These are phyloP conservation scores for Coenonympha arcania DNA, from an alignment of 2,888 invertebrate genomes.

Conservation along the genomic window DNA sequence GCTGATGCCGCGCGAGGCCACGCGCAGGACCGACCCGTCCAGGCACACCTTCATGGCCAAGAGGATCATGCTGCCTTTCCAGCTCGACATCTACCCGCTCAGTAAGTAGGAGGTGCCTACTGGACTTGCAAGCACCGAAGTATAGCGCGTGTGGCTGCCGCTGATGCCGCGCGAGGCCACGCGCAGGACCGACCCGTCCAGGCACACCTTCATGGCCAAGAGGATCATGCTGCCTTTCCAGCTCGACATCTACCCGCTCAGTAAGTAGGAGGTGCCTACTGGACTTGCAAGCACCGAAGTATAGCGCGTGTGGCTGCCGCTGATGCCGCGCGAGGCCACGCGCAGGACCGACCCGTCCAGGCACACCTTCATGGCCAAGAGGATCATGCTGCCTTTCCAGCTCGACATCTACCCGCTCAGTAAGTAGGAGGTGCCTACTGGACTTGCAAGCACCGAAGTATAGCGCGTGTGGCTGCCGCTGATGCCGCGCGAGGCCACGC, in stretches of 20 bases:
- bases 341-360: slow-evolving; percentile 77
- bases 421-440: slow-evolving; percentile 51
- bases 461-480: slow-evolving; percentile 97
- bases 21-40: slow-evolving; percentile 75
- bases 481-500: slow-evolving; percentile 80
- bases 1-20: slow-evolving; percentile 83
- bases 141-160: slow-evolving; percentile 97
- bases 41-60: slow-evolving; percentile 98
- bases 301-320: slow-evolving; percentile 97
- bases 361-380: slow-evolving; percentile 97
- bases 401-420: slow-evolving; percentile 95
- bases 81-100: slow-evolving; percentile 94
- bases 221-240: slow-evolving; percentile 99
- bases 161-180: slow-evolving; percentile 83
- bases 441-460: too few relatives aligned
- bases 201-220: slow-evolving; percentile 97
- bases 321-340: slow-evolving; percentile 83
- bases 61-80: slow-evolving; percentile 98
- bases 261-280: slow-evolving; percentile 65
- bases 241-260: slow-evolving; percentile 94
- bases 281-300: too few relatives aligned
- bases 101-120: slow-evolving; percentile 71
- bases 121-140: too few relatives aligned
- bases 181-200: slow-evolving; percentile 75
- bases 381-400: slow-evolving; percentile 99